Evolutionary conservation across 1,140 invertebrate species (phyloP).

Genomic region (Magallana angulata): DNA sequence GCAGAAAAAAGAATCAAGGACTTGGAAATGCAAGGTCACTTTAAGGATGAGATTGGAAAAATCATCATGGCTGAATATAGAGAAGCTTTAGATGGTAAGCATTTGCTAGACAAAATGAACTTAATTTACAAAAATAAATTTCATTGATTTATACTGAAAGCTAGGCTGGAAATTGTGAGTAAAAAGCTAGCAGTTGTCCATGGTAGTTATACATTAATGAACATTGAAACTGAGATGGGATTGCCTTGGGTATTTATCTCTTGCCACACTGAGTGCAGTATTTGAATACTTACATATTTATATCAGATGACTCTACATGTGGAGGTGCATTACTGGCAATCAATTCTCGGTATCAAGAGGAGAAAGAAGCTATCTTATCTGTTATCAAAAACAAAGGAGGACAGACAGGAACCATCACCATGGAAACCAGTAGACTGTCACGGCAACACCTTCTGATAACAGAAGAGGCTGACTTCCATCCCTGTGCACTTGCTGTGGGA

Average conservation of each 20-base stretch:
- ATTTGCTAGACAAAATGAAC: background rate
- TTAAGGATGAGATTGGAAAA: constrained; percentile 61
- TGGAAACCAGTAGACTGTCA: constrained; percentile 61
- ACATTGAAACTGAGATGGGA: no score
- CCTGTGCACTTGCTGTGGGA: constrained; percentile 65
- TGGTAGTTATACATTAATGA: no score
- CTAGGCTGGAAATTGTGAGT: no score
- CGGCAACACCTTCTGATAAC: constrained; percentile 57
- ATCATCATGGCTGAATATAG: constrained; percentile 62
- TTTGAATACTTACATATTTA: background rate
- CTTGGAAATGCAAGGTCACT: constrained; percentile 62
- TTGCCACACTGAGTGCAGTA: no score
- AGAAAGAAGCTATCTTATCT: constrained; percentile 61
- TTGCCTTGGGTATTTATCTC: no score
- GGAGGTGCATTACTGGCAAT: constrained; percentile 60
- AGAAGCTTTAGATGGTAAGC: constrained; percentile 61
- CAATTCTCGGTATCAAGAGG: constrained; percentile 59
- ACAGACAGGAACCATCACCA: constrained; percentile 43
- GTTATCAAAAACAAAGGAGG: constrained; percentile 51
- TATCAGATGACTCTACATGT: constrained; percentile 61
- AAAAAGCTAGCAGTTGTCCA: no score
- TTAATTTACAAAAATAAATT: no score
- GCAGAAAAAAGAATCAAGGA: constrained; percentile 49
- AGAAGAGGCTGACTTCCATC: constrained; percentile 60
- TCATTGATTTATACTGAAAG: no score